Evolutionary conservation across 64 coral and sea anemone species (phyloP).

Genomic region (Acropora tenuis): DNA sequence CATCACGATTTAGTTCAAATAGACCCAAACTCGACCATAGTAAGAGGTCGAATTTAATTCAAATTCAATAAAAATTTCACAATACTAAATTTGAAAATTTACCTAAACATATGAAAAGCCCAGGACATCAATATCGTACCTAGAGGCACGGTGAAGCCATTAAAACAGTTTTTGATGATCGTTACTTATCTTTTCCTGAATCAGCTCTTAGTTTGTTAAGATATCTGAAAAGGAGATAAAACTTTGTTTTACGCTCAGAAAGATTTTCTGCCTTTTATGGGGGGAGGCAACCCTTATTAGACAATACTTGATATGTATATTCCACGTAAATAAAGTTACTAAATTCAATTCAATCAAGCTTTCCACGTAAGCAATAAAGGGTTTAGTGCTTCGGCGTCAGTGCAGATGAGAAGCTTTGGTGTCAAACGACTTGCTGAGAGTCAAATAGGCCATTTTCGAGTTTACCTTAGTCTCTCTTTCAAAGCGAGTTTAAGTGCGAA

Average conservation of each 20-base stretch:
- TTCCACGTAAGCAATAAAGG: too few species aligned
- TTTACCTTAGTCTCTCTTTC: too few species aligned
- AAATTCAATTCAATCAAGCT: too few species aligned
- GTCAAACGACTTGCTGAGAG: too few species aligned
- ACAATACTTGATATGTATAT: too few species aligned
- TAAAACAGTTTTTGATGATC: neutral
- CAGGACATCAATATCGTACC: neutral
- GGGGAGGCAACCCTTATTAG: too few species aligned
- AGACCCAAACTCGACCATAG: neutral
- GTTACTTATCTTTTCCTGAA: neutral
- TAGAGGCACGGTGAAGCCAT: neutral
- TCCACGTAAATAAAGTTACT: too few species aligned
- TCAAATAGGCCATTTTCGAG: too few species aligned
- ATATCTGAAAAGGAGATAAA: slow-evolving; percentile 1
- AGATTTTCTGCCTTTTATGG: too few species aligned
- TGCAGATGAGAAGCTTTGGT: too few species aligned
- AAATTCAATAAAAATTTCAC: neutral
- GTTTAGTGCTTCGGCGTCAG: too few species aligned
- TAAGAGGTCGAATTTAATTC: neutral
- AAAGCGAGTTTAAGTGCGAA: too few species aligned
- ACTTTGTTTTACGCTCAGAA: neutral
- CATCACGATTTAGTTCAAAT: neutral
- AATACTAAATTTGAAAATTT: slow-evolving; percentile 14
- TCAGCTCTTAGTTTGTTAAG: neutral
- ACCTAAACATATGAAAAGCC: neutral